These are phyloP conservation scores for Masticophis lateralis DNA, from an alignment of 2,797 vertebrate genomes.

Conservation along the genomic window DNA sequence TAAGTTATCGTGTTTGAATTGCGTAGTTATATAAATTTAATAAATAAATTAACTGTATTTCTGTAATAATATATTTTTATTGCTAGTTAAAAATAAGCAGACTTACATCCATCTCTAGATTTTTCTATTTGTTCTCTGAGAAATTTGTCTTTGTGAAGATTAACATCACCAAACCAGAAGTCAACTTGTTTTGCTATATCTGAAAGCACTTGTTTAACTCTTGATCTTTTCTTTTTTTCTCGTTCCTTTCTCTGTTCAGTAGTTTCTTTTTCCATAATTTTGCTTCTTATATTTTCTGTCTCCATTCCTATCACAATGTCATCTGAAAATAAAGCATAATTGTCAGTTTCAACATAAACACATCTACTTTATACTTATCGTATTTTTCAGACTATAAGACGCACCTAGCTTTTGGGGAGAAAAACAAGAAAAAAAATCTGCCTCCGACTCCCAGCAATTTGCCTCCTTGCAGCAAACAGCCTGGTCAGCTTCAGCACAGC, in stretches of 20 bases:
- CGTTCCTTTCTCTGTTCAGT: slow-evolving; percentile 81
- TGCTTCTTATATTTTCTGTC: slow-evolving; percentile 63
- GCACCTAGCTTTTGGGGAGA: no score
- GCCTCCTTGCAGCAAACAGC: no score
- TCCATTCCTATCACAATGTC: slow-evolving; percentile 76
- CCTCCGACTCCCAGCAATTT: no score
- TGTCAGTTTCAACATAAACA: neutral
- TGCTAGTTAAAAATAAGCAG: neutral
- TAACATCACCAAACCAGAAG: slow-evolving; percentile 97
- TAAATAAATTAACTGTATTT: neutral
- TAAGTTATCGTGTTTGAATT: neutral
- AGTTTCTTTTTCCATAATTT: slow-evolving; percentile 66
- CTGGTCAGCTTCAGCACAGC: no score
- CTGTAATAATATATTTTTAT: rapidly evolving
- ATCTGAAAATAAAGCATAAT: slow-evolving; percentile 1
- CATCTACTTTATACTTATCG: neutral
- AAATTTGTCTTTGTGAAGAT: slow-evolving; percentile 94
- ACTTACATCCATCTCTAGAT: slow-evolving; percentile 91
- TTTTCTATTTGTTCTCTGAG: slow-evolving; percentile 87
- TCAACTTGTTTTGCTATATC: slow-evolving; percentile 96
- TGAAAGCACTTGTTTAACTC: slow-evolving; percentile 91
- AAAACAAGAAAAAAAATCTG: no score
- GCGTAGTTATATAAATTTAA: neutral
- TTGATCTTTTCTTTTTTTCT: slow-evolving; percentile 93
- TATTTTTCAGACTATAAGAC: no score